These are phyloP conservation scores for Protonemura montana DNA, from an alignment of 2,888 invertebrate species.

Conservation along the genomic window DNA sequence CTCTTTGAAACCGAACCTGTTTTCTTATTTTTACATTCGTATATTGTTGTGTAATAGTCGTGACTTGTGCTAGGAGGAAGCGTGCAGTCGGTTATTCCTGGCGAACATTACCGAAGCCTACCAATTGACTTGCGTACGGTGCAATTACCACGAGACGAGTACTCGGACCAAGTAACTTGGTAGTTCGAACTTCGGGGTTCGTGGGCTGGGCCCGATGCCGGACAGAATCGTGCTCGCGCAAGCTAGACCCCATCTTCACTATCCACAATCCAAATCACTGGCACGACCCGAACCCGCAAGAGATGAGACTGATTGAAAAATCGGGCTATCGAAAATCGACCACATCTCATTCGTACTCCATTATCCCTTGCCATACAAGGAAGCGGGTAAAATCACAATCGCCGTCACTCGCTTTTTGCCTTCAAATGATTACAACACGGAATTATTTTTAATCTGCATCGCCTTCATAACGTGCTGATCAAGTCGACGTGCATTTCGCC, in stretches of 20 bases:
- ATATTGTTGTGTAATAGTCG: slow-evolving; percentile 23
- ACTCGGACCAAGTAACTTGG: background rate
- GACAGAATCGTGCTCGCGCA: background rate
- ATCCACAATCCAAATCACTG: background rate
- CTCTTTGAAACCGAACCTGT: slow-evolving; percentile 23
- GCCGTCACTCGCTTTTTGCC: background rate
- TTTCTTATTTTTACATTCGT: background rate
- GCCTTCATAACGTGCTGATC: background rate
- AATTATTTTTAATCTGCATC: background rate
- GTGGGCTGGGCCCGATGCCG: background rate
- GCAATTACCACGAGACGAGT: background rate
- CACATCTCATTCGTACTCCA: background rate
- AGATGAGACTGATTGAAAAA: background rate
- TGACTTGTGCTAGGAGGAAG: slow-evolving; percentile 13
- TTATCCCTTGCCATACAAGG: background rate
- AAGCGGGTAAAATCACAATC: background rate
- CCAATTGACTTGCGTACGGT: background rate
- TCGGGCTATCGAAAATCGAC: background rate
- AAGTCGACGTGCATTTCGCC: background rate
- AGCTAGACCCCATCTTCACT: background rate
- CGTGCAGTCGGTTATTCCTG: background rate
- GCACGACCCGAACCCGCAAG: background rate
- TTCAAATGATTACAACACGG: background rate
- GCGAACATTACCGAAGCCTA: slow-evolving; percentile 7
- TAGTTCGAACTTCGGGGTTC: background rate